These are phyloP conservation scores for Drosophila sp. DNA, from an alignment of 1,140 invertebrate genomes.

Conservation along the genomic window DNA sequence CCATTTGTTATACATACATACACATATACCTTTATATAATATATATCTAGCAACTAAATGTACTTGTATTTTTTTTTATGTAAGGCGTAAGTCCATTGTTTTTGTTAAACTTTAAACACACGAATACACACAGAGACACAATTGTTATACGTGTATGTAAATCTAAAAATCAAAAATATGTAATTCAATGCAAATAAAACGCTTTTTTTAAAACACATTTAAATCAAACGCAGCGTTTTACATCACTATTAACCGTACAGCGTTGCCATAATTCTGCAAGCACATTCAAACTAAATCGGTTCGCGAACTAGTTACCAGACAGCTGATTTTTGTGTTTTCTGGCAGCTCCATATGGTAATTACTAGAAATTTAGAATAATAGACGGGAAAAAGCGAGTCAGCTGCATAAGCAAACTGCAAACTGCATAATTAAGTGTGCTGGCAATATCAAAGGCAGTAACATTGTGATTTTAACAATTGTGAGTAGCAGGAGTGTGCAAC, in stretches of 20 bases:
- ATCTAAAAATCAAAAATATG: not conserved
- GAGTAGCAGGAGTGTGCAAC: not conserved
- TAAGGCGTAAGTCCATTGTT: constrained; percentile 34
- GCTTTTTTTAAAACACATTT: constrained; percentile 18
- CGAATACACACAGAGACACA: constrained; percentile 30
- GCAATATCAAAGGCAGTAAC: constrained; percentile 5
- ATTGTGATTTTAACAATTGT: constrained; percentile 2
- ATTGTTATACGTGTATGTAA: constrained; percentile 53
- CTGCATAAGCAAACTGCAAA: constrained; percentile 25
- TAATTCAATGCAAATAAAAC: constrained; percentile 42
- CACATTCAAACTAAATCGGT: not conserved
- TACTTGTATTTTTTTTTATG: constrained; percentile 40
- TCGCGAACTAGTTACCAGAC: not conserved
- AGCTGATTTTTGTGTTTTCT: not conserved
- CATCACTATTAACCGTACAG: constrained; percentile 30
- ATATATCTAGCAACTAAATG: constrained; percentile 29
- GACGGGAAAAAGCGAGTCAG: not conserved
- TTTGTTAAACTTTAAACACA: constrained; percentile 36
- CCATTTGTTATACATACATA: constrained; percentile 63
- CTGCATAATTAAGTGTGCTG: constrained; percentile 1
- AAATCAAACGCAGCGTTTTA: not conserved
- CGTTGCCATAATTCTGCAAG: not conserved
- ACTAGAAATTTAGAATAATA: constrained; percentile 19
- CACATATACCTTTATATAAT: no score
- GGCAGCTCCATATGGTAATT: constrained; percentile 17